These are phyloP conservation scores for Tromatobia lineatoria DNA, from an alignment of 2,888 invertebrate species.

Conservation along the genomic window DNA sequence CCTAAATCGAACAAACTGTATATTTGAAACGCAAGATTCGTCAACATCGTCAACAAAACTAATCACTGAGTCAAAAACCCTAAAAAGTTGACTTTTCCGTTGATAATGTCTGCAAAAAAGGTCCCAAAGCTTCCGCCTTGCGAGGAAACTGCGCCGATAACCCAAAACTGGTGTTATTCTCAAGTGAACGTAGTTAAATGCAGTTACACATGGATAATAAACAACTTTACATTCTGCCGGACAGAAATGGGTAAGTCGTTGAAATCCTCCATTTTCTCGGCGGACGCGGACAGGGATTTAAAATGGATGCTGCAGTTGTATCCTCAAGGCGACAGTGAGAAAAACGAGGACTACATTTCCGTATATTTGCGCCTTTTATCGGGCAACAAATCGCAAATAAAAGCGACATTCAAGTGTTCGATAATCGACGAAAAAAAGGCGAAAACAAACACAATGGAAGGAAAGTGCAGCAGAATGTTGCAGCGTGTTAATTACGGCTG, in stretches of 20 bases:
- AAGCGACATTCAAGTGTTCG: not conserved
- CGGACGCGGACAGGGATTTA: not conserved
- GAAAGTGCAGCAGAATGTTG: not conserved
- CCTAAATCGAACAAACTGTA: not conserved
- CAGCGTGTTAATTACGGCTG: not conserved
- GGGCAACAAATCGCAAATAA: not conserved
- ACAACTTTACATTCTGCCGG: not conserved
- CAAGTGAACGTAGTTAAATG: not conserved
- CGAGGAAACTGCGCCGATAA: not conserved
- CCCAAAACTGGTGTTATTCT: not conserved
- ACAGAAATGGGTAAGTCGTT: not conserved
- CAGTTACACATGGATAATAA: conserved; percentile 3
- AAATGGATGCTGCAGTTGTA: not conserved
- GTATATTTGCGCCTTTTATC: not conserved
- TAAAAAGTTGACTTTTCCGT: not conserved
- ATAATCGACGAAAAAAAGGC: not conserved
- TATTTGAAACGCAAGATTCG: not conserved
- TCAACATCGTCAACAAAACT: not conserved
- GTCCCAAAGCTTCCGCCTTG: not conserved
- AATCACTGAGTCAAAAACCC: not conserved
- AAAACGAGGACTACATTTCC: not conserved
- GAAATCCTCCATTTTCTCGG: not conserved
- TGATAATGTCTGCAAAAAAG: not conserved
- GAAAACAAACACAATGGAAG: not conserved
- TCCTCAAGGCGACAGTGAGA: not conserved